Percentiles rank a stretch among this genome's conserved stretches.
These are phyloP conservation scores for Rhodophaea formosa DNA, from an alignment of 2,888 invertebrate genomes.

Conservation along the genomic window DNA sequence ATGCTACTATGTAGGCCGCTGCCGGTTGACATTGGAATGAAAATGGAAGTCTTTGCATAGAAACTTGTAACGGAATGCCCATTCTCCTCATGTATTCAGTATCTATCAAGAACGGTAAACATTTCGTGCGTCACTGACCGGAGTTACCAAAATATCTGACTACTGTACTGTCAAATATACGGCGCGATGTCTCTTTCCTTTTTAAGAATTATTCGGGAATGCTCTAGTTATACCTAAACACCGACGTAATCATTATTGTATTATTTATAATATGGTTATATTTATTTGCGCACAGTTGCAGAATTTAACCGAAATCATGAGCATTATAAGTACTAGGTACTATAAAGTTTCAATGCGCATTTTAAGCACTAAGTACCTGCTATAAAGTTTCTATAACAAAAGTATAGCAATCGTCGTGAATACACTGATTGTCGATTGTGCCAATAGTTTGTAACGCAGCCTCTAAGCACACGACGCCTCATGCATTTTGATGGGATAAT, in stretches of 20 bases:
- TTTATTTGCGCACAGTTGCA: too few species aligned
- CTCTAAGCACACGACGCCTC: slow-evolving; percentile 31
- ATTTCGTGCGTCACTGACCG: slow-evolving; percentile 17
- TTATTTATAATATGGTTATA: too few species aligned
- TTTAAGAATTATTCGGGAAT: neutral
- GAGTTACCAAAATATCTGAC: slow-evolving; percentile 19
- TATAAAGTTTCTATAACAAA: neutral
- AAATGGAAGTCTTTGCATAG: slow-evolving; percentile 4
- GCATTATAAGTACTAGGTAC: too few species aligned
- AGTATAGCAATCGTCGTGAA: neutral
- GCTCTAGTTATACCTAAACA: neutral
- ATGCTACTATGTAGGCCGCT: neutral
- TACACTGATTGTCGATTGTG: slow-evolving; percentile 19
- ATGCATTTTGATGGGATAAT: slow-evolving; percentile 61
- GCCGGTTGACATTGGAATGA: neutral
- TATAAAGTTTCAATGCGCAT: too few species aligned
- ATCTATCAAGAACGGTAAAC: slow-evolving; percentile 15
- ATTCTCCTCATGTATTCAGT: slow-evolving; percentile 1
- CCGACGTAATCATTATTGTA: too few species aligned
- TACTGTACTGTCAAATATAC: slow-evolving; percentile 7
- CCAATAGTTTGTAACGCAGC: slow-evolving; percentile 17
- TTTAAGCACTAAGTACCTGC: too few species aligned
- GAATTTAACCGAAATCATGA: too few species aligned
- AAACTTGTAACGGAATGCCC: slow-evolving; percentile 6
- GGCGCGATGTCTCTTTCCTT: neutral